Evolutionary conservation across 53 echinoderm and acorn worm genomes (phyloP).

Genomic region (Apostichopus leukothele): DNA sequence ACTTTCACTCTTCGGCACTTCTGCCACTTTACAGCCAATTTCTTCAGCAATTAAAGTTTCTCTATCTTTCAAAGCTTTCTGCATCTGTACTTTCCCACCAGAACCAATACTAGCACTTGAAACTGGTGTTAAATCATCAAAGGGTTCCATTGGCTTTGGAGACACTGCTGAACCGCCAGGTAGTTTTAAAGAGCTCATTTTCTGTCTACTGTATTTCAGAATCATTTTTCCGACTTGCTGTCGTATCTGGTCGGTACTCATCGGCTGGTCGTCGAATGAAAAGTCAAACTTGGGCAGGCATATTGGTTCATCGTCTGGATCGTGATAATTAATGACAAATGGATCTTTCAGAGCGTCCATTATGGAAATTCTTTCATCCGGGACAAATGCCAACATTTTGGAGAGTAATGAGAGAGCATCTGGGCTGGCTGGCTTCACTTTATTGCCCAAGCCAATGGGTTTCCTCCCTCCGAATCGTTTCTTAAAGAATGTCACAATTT

Average conservation of each 20-base stretch:
- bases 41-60: neutral
- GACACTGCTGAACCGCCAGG: conserved; percentile 21
- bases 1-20: neutral
- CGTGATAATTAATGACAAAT: conserved; percentile 81
- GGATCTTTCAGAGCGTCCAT: conserved; percentile 84
- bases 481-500: conserved; percentile 85
- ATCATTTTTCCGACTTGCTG: conserved; percentile 92
- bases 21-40: neutral
- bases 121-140: neutral
- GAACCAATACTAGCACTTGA: neutral
- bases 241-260: conserved; percentile 79
- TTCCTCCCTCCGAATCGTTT: conserved; percentile 74
- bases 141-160: conserved; percentile 24
- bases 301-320: conserved; percentile 84
- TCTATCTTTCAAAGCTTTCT: neutral
- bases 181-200: conserved; percentile 50
- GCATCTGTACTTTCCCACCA: neutral
- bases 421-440: conserved; percentile 60
- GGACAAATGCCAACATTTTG: conserved; percentile 88
- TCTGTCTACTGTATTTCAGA: conserved; percentile 79
- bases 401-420: conserved; percentile 76
- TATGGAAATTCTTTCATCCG: conserved; percentile 74
- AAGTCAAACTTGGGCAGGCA: conserved; percentile 95
- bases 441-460: conserved; percentile 60
- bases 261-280: conserved; percentile 80